A percentile compares a stretch with the other conserved stretches of the same genome.
Evolutionary conservation across 1,140 invertebrate genomes (phyloP).

Genomic region (Drosophila bocki): DNA sequence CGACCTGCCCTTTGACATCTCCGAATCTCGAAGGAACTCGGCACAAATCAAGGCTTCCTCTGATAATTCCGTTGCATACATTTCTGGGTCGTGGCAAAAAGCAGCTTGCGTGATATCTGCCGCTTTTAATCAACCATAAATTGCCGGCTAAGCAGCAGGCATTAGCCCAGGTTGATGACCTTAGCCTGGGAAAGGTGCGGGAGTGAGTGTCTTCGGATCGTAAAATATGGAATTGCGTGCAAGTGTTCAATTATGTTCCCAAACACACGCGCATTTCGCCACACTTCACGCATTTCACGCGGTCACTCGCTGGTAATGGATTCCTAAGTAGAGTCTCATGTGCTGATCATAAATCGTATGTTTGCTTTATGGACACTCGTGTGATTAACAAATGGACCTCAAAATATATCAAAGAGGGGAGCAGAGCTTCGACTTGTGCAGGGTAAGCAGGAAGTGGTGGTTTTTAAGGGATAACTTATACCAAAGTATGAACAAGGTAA

Average conservation of each 20-base stretch:
- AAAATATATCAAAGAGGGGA: background rate
- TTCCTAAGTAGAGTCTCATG: conserved; percentile 66
- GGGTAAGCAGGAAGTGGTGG: background rate
- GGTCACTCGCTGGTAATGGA: conserved; percentile 66
- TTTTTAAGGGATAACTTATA: background rate
- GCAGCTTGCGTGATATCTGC: conserved; percentile 61
- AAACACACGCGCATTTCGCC: conserved; percentile 49
- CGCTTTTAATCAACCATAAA: conserved; percentile 73
- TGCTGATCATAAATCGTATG: conserved; percentile 35
- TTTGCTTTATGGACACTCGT: conserved; percentile 22
- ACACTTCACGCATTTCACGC: conserved; percentile 72
- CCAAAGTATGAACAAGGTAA: too few relatives aligned
- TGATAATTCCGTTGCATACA: conserved; percentile 40
- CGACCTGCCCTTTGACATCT: conserved; percentile 27
- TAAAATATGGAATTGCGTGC: conserved; percentile 78
- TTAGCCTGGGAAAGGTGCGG: background rate
- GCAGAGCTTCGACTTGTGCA: background rate
- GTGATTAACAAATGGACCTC: conserved; percentile 46
- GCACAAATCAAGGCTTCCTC: conserved; percentile 10
- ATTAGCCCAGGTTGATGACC: conserved; percentile 44
- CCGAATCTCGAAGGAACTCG: background rate
- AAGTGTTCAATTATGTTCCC: conserved; percentile 71
- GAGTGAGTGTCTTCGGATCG: conserved; percentile 59
- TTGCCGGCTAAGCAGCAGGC: conserved; percentile 51
- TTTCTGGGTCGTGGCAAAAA: conserved; percentile 31